Evolutionary conservation across 2,888 invertebrate species (phyloP).

Genomic region (Tanypteryx hageni): DNA sequence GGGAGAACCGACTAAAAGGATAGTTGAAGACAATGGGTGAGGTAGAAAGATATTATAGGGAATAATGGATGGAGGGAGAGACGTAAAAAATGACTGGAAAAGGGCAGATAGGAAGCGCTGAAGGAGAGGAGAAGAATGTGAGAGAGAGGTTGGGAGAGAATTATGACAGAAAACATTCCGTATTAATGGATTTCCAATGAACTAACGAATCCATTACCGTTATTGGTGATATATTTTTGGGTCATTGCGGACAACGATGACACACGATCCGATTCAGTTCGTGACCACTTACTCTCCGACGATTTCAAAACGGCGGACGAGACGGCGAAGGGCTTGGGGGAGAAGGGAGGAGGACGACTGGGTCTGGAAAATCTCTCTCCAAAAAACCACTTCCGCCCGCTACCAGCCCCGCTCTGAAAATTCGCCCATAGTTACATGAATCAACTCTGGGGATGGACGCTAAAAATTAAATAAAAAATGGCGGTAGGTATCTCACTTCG

Average conservation of each 20-base stretch:
- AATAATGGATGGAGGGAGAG: not conserved
- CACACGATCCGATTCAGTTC: slow-evolving; percentile 14
- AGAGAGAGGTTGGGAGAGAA: not conserved
- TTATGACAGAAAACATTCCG: not conserved
- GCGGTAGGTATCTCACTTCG: too few relatives aligned
- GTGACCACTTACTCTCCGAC: slow-evolving; percentile 15
- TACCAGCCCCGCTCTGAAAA: too few relatives aligned
- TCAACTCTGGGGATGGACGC: too few relatives aligned
- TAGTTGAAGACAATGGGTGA: not conserved
- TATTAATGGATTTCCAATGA: slow-evolving; percentile 50
- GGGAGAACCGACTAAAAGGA: not conserved
- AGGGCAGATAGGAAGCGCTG: not conserved
- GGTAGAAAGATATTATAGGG: not conserved
- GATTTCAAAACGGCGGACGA: not conserved
- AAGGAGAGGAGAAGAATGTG: not conserved
- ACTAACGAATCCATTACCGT: slow-evolving; percentile 53
- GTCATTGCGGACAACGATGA: slow-evolving; percentile 43
- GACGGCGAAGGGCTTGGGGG: too few relatives aligned
- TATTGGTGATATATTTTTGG: slow-evolving; percentile 61
- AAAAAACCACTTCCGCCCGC: too few relatives aligned
- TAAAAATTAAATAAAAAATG: too few relatives aligned
- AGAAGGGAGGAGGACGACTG: too few relatives aligned
- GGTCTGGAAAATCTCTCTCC: too few relatives aligned
- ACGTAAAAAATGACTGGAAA: not conserved
- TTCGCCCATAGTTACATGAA: too few relatives aligned